phyloP scores from a whole-genome alignment of 2,113 vertebrate species.

The Otis tarda region DNA sequence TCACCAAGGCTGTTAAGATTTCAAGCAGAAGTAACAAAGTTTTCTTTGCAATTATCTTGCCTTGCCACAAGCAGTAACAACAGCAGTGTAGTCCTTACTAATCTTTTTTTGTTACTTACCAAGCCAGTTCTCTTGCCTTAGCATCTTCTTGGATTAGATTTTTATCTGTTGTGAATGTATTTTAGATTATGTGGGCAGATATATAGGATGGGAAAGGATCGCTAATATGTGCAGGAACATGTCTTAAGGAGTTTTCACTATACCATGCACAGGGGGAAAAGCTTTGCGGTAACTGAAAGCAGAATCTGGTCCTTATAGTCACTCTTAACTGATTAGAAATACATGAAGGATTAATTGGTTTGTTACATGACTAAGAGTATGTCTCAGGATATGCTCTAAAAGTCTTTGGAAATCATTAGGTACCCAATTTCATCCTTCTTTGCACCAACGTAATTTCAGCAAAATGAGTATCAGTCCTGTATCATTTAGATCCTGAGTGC shows the following conservation, averaged over 20 bases:
- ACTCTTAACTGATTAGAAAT: conserved; percentile 10
- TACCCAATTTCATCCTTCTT: conserved; percentile 5
- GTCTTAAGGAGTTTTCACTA: background rate
- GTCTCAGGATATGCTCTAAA: background rate
- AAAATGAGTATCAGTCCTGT: conserved; percentile 2
- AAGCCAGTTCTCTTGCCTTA: background rate
- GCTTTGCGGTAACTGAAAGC: background rate
- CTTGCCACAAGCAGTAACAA: background rate
- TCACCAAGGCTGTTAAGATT: background rate
- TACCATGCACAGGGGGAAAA: background rate
- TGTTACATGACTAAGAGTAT: background rate
- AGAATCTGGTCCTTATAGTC: background rate
- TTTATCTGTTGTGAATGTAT: conserved; percentile 11
- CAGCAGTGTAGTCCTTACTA: background rate
- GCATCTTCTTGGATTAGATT: conserved; percentile 15
- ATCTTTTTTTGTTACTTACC: background rate
- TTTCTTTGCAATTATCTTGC: conserved; percentile 6
- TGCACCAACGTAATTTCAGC: conserved; percentile 8
- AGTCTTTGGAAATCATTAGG: conserved; percentile 16
- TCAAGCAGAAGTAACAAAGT: background rate
- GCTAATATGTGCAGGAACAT: background rate
- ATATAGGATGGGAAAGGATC: background rate
- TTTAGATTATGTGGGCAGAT: background rate
- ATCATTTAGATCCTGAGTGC: conserved; percentile 24
- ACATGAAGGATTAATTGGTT: background rate